Conservation (phyloP, 2,797 vertebrate genomes). For the Anomalospiza imberbis region DNA sequence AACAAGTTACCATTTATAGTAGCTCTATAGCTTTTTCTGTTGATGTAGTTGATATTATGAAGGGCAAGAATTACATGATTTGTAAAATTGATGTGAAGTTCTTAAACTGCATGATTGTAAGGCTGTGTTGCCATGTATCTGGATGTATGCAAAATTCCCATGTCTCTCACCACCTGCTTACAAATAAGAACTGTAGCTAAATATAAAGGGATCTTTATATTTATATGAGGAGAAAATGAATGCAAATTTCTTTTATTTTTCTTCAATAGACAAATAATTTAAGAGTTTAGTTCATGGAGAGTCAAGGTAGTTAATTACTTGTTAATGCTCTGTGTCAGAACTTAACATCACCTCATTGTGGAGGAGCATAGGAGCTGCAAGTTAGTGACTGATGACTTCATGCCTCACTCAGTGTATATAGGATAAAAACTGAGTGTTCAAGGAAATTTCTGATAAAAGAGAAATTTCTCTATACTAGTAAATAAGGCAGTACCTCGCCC, state of each 20-base stretch:
- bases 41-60: neutral
- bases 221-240: neutral
- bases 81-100: neutral
- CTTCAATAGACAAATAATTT: neutral
- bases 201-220: rapidly evolving
- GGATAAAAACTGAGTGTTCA: neutral
- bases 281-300: neutral
- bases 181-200: neutral
- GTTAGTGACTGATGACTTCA: neutral
- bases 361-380: neutral
- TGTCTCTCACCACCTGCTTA: neutral
- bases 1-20: neutral
- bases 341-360: neutral
- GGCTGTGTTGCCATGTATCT: neutral
- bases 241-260: neutral
- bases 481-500: neutral
- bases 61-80: neutral
- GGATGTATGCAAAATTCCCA: neutral
- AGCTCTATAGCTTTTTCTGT: neutral
- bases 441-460: neutral
- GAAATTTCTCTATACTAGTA: neutral
- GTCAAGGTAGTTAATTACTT: neutral
- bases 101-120: neutral
- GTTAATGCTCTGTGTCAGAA: neutral
- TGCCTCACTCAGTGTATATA: neutral